Evolutionary conservation across 2,888 invertebrate genomes (phyloP).

Genomic region (Zele albiditarsus): DNA sequence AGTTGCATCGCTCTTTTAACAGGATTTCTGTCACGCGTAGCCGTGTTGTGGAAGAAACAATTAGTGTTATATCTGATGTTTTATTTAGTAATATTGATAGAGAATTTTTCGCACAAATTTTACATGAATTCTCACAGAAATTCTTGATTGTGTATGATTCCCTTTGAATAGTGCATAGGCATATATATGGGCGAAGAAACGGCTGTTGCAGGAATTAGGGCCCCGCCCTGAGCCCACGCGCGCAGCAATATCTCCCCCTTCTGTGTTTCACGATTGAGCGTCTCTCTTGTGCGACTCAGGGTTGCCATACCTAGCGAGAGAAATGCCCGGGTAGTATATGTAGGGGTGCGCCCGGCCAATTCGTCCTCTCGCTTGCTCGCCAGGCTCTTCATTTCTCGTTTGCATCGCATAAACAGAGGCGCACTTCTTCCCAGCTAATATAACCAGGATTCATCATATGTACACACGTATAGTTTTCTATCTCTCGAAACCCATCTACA

Average conservation of each 20-base stretch:
- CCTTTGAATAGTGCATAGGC: too few relatives aligned
- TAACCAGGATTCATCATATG: background rate
- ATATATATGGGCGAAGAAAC: background rate
- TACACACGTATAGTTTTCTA: background rate
- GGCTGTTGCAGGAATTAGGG: background rate
- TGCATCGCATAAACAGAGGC: slow-evolving; percentile 30
- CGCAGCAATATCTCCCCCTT: slow-evolving; percentile 35
- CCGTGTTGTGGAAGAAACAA: too few relatives aligned
- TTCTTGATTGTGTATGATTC: too few relatives aligned
- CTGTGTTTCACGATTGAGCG: slow-evolving; percentile 33
- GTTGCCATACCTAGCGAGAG: slow-evolving; percentile 5
- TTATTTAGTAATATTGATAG: too few relatives aligned
- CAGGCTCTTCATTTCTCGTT: background rate
- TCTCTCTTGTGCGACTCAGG: slow-evolving; percentile 1
- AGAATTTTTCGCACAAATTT: too few relatives aligned
- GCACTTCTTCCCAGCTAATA: slow-evolving; percentile 31
- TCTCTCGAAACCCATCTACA: background rate
- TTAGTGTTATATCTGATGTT: too few relatives aligned
- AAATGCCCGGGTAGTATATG: slow-evolving; percentile 1
- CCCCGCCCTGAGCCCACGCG: slow-evolving; percentile 2
- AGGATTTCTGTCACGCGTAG: too few relatives aligned
- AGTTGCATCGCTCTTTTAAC: too few relatives aligned
- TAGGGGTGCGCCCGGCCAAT: slow-evolving; percentile 21
- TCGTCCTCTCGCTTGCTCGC: slow-evolving; percentile 4
- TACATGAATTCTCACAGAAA: too few relatives aligned